Conservation (phyloP, 2,888 invertebrate species). For the Druceiella hillmani region DNA sequence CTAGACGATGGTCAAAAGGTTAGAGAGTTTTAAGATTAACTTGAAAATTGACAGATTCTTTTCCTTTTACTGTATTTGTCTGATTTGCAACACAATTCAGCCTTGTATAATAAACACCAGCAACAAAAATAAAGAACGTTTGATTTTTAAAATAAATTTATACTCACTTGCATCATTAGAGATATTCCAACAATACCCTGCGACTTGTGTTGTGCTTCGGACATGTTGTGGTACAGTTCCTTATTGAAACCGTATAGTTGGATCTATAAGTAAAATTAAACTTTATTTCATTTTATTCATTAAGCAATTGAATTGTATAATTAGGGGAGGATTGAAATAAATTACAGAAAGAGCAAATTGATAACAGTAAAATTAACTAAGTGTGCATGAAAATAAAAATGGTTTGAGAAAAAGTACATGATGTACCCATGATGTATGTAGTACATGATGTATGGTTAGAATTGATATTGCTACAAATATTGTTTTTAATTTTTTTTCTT, state of each 20-base stretch:
- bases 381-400: too few species aligned
- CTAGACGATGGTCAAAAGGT: constrained; percentile 29
- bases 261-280: constrained; percentile 59
- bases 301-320: too few species aligned
- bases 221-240: constrained; percentile 94
- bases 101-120: too few species aligned
- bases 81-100: not conserved
- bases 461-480: too few species aligned
- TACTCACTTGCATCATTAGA: constrained; percentile 85
- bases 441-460: too few species aligned
- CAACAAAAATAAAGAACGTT: constrained; percentile 5
- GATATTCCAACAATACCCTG: constrained; percentile 94
- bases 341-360: too few species aligned
- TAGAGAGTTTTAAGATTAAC: constrained; percentile 9
- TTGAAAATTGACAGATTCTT: too few species aligned
- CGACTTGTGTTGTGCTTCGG: constrained; percentile 93
- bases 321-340: too few species aligned
- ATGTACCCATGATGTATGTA: too few species aligned
- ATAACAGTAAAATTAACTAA: too few species aligned
- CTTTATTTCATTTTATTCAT: not conserved
- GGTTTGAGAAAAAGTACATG: too few species aligned
- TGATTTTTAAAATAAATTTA: not conserved
- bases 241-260: constrained; percentile 96
- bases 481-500: too few species aligned
- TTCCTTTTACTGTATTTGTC: not conserved